Conservation (phyloP, 1,140 invertebrate species). For the Eciton burchellii region DNA sequence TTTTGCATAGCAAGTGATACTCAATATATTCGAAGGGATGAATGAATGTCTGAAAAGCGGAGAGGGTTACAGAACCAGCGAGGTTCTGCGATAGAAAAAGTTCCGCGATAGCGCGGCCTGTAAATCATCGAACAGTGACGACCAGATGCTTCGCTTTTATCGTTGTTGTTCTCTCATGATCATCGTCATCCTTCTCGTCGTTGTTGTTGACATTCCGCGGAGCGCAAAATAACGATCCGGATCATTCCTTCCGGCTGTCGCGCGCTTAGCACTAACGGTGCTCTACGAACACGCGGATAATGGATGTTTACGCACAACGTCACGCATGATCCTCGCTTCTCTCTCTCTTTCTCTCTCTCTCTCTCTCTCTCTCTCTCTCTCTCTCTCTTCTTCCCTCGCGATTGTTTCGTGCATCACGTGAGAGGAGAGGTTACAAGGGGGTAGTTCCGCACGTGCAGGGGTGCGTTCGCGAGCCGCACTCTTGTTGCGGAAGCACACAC, state of each 20-base stretch:
- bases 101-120: not conserved
- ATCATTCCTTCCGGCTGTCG: slow-evolving; percentile 49
- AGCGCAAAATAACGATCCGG: slow-evolving; percentile 33
- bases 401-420: slow-evolving; percentile 48
- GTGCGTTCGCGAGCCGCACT: slow-evolving; percentile 26
- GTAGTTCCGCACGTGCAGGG: not conserved
- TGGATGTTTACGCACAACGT: slow-evolving; percentile 71
- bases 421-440: slow-evolving; percentile 40
- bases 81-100: not conserved
- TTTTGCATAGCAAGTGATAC: too few species aligned
- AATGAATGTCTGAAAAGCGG: too few species aligned
- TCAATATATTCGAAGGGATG: too few species aligned
- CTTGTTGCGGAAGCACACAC: slow-evolving; percentile 46
- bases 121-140: not conserved
- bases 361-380: too few species aligned
- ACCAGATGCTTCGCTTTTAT: not conserved
- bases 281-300: slow-evolving; percentile 58
- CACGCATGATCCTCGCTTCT: slow-evolving; percentile 67
- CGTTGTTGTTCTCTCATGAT: slow-evolving; percentile 31
- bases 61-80: not conserved
- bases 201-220: slow-evolving; percentile 13
- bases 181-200: not conserved
- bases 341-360: too few species aligned
- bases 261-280: slow-evolving; percentile 40
- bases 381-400: too few species aligned